Base-by-base conservation (phyloP, 2,888 invertebrate species). In the Drosophila siamana region DNA sequence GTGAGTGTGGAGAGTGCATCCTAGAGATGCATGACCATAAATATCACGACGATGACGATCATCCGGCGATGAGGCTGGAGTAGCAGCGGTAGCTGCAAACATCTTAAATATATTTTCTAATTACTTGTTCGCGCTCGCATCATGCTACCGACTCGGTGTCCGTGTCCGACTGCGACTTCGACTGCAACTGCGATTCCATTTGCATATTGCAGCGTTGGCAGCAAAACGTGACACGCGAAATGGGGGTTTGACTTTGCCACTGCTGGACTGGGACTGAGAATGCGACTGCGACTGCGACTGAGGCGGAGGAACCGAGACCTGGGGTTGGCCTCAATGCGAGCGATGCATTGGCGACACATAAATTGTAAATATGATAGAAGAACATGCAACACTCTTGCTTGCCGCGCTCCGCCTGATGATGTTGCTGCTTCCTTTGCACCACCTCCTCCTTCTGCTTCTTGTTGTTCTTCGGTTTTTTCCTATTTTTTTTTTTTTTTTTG, bases 81-180 rank as follows among this genome's bases (percentile, higher is more conserved):
- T 15, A 9, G 28, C 4, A 33, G 13, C 22, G 46, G 63, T 26
- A 30, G 28, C 75, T 47, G 69, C 16, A 44, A 59, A 68, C 69
- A 65, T 63, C 69, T 62, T 77, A 78, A 75, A 78, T 75, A 84
- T 78, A 78, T 89, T 89, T 87, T 87, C 82, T 89, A 89, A 87
- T 89, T 87, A 87, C 89, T 87, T 85, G 89, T 86, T 86, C 87
- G 85, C 89, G 82, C 84, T 86, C 76, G 76, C 68, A 66, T 77
- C 54, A 62, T 72, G 74, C 68, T 66, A 68, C 66, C 73, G 36
- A 7, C 13, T 38, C 36, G 13, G 13, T 36, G 36, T 36, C 36
- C 36, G 36, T 19, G 33, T 70, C 52, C 52, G 52, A 52, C 52
- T 28, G 28, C 47, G 30, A 47, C 41, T 43, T 28, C 15, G 15